phyloP scores from a whole-genome alignment of 2,888 invertebrate species.

The Tillus elongatus region DNA sequence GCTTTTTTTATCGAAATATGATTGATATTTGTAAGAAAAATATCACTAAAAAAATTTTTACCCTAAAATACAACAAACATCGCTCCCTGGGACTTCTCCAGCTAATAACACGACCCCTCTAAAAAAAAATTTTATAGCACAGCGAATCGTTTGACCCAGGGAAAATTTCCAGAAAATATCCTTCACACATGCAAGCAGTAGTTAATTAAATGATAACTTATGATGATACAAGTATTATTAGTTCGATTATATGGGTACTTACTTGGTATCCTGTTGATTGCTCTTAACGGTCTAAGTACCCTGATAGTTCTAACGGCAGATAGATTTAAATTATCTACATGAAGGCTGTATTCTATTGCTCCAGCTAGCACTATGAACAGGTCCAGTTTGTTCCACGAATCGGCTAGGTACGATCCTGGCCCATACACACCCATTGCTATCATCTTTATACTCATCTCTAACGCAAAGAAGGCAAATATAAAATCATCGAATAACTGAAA shows the following conservation, averaged over 20 bases:
- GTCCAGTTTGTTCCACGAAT: slow-evolving; percentile 98
- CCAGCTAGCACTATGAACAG: slow-evolving; percentile 97
- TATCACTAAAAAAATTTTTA: too few species aligned
- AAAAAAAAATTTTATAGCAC: too few species aligned
- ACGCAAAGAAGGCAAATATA: slow-evolving; percentile 95
- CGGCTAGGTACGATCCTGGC: slow-evolving; percentile 89
- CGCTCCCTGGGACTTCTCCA: too few species aligned
- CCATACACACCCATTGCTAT: slow-evolving; percentile 96
- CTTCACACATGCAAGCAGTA: too few species aligned
- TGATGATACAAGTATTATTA: too few species aligned
- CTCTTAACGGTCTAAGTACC: slow-evolving; percentile 90
- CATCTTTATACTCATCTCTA: slow-evolving; percentile 98
- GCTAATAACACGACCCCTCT: too few species aligned
- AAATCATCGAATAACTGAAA: slow-evolving; percentile 91
- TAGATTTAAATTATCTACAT: slow-evolving; percentile 95
- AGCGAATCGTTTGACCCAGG: too few species aligned
- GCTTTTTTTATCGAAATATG: too few species aligned
- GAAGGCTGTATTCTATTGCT: slow-evolving; percentile 80
- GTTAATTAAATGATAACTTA: too few species aligned
- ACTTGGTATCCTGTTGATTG: slow-evolving; percentile 99
- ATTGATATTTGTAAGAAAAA: too few species aligned
- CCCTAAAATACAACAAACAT: too few species aligned
- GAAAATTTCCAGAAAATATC: too few species aligned
- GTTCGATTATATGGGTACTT: slow-evolving; percentile 50
- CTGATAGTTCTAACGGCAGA: slow-evolving; percentile 97